phyloP scores from a whole-genome alignment of 2,888 invertebrate genomes.

The Pristionchus entomophagus region DNA sequence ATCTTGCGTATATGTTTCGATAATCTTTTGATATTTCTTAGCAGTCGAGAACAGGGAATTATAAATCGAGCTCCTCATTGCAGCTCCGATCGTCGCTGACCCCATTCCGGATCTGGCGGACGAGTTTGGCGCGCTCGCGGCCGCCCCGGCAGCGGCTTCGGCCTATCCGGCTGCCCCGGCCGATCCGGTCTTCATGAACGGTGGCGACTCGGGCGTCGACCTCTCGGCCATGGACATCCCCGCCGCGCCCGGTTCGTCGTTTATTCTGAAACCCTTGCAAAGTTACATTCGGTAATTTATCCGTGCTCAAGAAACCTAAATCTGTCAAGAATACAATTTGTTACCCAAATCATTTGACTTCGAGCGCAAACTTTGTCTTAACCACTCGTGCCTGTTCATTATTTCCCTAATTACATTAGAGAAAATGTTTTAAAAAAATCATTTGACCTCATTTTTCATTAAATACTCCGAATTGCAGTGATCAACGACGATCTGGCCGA shows the following conservation, averaged over 20 bases:
- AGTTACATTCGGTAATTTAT: too few relatives aligned
- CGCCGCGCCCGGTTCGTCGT: conserved; percentile 34
- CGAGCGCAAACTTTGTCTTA: too few relatives aligned
- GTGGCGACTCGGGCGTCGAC: conserved; percentile 60
- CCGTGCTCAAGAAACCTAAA: too few relatives aligned
- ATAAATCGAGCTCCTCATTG: too few relatives aligned
- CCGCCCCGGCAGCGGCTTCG: too few relatives aligned
- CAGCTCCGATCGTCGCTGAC: conserved; percentile 41
- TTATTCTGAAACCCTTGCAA: neutral
- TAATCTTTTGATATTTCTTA: too few relatives aligned
- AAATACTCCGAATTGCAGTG: too few relatives aligned
- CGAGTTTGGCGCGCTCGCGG: conserved; percentile 50
- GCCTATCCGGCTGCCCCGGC: too few relatives aligned
- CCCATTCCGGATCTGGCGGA: conserved; percentile 48
- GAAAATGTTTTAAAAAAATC: neutral
- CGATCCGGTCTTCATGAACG: conserved; percentile 49
- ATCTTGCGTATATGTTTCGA: too few relatives aligned
- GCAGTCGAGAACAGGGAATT: neutral
- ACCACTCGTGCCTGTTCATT: neutral
- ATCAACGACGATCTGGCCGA: neutral
- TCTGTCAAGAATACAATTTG: too few relatives aligned
- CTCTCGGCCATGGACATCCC: conserved; percentile 51
- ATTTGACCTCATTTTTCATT: neutral
- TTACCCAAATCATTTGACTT: neutral
- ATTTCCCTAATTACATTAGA: neutral